These are phyloP conservation scores for Rhinogobius similis DNA, from an alignment of 2,113 vertebrate species.

Conservation along the genomic window DNA sequence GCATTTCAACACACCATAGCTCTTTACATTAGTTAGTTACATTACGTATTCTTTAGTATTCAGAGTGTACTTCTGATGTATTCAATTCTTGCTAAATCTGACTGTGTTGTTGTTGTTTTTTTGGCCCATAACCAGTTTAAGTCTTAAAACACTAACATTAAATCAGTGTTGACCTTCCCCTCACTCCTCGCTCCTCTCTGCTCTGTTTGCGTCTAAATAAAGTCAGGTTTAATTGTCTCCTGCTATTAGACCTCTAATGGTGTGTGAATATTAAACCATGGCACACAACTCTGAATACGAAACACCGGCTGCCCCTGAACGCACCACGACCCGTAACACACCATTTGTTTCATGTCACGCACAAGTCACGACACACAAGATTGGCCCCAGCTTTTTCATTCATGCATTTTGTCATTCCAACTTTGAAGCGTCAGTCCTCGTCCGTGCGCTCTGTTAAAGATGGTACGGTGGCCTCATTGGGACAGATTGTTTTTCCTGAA, in stretches of 20 bases:
- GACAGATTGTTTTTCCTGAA: conserved; percentile 68
- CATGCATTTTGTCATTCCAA: not conserved
- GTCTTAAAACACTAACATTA: not conserved
- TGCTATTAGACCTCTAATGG: conserved; percentile 1
- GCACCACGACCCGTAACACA: conserved; percentile 6
- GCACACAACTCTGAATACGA: conserved; percentile 1
- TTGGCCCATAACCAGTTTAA: not conserved
- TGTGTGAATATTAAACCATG: conserved; percentile 8
- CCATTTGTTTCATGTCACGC: conserved; percentile 11
- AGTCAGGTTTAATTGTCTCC: conserved; percentile 16
- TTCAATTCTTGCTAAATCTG: not conserved
- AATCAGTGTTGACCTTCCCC: not conserved
- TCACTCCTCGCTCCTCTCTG: not conserved
- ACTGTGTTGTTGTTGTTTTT: not conserved
- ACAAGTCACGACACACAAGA: conserved; percentile 14
- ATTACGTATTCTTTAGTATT: not conserved
- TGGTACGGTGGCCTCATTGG: not conserved
- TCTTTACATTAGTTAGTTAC: not conserved
- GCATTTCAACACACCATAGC: not conserved
- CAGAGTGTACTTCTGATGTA: too few species aligned
- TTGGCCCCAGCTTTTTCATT: not conserved
- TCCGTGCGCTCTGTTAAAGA: not conserved
- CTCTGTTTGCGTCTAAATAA: conserved; percentile 8
- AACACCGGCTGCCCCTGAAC: not conserved
- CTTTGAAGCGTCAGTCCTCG: conserved; percentile 15